These are phyloP conservation scores for Fringilla coelebs DNA, from an alignment of 2,797 vertebrate genomes.

Conservation along the genomic window DNA sequence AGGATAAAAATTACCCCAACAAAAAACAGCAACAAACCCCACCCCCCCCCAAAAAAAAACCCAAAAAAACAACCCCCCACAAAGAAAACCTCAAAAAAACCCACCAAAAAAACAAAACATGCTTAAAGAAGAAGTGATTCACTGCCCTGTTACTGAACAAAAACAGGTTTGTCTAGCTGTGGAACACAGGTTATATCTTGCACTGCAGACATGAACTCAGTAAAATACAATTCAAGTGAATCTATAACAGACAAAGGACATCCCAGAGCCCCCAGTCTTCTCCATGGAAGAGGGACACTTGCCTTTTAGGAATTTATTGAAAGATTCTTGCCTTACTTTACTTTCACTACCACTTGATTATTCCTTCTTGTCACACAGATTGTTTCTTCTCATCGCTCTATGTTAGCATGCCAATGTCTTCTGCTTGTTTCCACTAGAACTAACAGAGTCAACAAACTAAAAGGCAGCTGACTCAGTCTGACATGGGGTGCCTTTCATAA, in stretches of 20 bases:
- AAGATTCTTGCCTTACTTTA: background rate
- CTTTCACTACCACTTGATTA: background rate
- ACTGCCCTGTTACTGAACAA: background rate
- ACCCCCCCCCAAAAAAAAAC: accelerated
- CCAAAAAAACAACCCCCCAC: accelerated
- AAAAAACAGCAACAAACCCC: background rate
- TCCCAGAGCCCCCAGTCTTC: background rate
- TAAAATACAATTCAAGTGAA: background rate
- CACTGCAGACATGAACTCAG: background rate
- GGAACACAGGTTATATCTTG: background rate
- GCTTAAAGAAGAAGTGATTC: background rate
- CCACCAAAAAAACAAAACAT: background rate
- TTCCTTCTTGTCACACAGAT: too few species aligned
- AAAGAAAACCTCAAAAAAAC: background rate
- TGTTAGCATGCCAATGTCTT: background rate
- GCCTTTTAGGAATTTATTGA: background rate
- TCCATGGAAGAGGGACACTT: background rate
- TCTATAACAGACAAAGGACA: background rate
- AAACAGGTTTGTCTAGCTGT: background rate
- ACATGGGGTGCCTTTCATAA: background rate
- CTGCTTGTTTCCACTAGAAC: background rate
- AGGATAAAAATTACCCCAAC: background rate
- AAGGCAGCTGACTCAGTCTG: background rate
- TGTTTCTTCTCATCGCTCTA: background rate
- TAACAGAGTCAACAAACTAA: background rate